Percentiles rank a stretch among this genome's conserved stretches.
These are phyloP conservation scores for Pavo muticus DNA, from an alignment of 2,113 vertebrate genomes.

Conservation along the genomic window DNA sequence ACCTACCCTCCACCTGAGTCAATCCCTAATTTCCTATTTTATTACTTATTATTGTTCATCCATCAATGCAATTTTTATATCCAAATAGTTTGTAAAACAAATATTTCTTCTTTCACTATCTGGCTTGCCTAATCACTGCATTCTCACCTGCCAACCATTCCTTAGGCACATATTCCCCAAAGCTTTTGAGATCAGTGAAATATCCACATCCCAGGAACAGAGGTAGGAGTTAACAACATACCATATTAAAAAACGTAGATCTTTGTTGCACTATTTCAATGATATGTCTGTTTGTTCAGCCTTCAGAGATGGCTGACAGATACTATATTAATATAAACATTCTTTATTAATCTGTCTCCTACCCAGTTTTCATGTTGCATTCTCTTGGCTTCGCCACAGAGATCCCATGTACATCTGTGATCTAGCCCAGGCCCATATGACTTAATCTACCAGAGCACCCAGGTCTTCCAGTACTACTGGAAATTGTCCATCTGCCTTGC, in stretches of 20 bases:
- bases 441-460: not conserved
- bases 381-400: not conserved
- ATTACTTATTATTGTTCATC: not conserved
- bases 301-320: not conserved
- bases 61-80: not conserved
- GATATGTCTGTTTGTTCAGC: not conserved
- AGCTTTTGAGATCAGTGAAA: not conserved
- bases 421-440: not conserved
- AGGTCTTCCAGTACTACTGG: not conserved
- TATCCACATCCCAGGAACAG: not conserved
- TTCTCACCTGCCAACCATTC: not conserved
- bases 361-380: not conserved
- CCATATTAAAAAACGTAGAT: not conserved
- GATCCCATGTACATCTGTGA: not conserved
- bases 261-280: not conserved
- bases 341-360: not conserved
- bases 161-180: not conserved
- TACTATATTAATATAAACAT: not conserved
- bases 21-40: not conserved
- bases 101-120: not conserved
- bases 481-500: not conserved
- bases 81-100: not conserved
- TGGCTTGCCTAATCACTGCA: not conserved
- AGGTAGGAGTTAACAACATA: not conserved
- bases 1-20: not conserved